Base-by-base conservation (phyloP, 2,888 invertebrate species). In the Brachynemurus nebulosus region DNA sequence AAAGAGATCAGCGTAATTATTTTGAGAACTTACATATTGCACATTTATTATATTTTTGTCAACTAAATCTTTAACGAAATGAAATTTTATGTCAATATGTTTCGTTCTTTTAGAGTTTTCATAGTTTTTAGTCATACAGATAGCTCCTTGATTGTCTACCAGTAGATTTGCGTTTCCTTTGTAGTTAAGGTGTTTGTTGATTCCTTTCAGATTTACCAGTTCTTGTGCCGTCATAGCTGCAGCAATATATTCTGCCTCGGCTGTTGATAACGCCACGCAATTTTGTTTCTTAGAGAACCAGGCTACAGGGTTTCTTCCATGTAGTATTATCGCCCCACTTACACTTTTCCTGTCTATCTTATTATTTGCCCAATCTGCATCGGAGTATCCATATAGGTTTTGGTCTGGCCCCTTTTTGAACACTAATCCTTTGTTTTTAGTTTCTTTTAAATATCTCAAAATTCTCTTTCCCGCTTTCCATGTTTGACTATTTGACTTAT, bases 51-150 rank as follows among this genome's bases (percentile, higher is more conserved):
- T 19, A 33, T 34, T 21, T 12, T 42, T 42, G 18, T n/a, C 33
- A 20, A 42, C 25, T 8, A 38, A 30, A 11, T 46, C 42, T 19
- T 23, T 20, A 42, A 46, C 21, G n/a, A 42, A 46, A 35, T 38
- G 11, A 39, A 39, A 44, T 36, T 36, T 47, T 18, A 46, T 16
- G 25, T 47, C 44, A 14, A 44, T 36, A 21, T 47, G 41, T 41
- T 44, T 47, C 3, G 44, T 40, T 20, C 47, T 35, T 27, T 17
- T 40, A 20, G 44, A 44, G 27, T 44, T 44, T 40, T 19, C 35
- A 11, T 3, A 45, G 47, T 23, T 23, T 23, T 23, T 9, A 7
- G 6, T 9, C 23, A 23, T 23, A 6, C 6, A 7, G 6, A 23
- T 23, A 23, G 23, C 23, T 7, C 23, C 9, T 23, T 7, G 6